These are phyloP conservation scores for Pteruthius melanotis DNA, from an alignment of 2,113 vertebrate species.

Conservation along the genomic window DNA sequence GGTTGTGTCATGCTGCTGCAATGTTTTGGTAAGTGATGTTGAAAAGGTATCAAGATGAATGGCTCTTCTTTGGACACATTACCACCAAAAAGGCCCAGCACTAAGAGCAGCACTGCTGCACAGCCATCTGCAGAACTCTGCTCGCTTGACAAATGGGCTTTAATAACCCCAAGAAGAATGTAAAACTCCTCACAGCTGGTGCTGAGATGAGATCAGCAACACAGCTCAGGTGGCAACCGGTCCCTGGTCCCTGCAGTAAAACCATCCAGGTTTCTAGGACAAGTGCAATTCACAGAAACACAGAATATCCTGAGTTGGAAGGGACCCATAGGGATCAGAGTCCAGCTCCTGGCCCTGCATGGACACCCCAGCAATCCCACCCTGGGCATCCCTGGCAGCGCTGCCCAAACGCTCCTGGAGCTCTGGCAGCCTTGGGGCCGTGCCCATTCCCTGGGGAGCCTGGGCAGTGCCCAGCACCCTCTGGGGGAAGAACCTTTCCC, in stretches of 20 bases:
- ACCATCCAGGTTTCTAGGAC: not conserved
- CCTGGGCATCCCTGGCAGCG: fast-evolving
- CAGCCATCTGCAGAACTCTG: not conserved
- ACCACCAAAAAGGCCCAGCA: not conserved
- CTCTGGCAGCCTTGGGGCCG: not conserved
- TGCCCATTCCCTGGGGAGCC: not conserved
- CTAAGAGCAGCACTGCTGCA: not conserved
- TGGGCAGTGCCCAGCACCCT: not conserved
- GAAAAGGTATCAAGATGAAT: not conserved
- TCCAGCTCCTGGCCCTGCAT: fast-evolving
- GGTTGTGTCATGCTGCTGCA: not conserved
- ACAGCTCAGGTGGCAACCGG: not conserved
- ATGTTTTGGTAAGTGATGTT: not conserved
- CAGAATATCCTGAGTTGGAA: not conserved
- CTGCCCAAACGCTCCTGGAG: fast-evolving
- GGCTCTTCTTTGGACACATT: not conserved
- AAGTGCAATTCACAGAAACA: not conserved
- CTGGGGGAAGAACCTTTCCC: not conserved
- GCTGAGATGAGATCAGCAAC: not conserved
- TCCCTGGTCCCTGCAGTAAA: not conserved
- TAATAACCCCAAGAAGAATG: not conserved
- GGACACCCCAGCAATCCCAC: not conserved
- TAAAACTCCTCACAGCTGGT: not conserved
- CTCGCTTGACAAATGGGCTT: not conserved
- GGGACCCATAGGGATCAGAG: too few species aligned